Evolutionary conservation across 1,140 invertebrate species (phyloP).

Genomic region (Sitodiplosis mosellana): DNA sequence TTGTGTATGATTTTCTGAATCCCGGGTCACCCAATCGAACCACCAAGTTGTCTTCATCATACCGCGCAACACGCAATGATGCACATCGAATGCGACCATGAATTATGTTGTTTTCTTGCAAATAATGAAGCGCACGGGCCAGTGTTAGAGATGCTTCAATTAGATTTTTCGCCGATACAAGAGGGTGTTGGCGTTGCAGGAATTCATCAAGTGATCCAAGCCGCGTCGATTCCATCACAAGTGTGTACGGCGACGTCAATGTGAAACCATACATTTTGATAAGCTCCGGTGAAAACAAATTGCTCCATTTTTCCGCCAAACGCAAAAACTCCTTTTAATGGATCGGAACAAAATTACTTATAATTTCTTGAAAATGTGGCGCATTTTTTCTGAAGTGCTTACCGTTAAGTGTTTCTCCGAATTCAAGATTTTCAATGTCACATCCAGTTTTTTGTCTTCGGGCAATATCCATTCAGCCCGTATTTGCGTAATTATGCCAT

Average conservation of each 20-base stretch:
- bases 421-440: constrained; percentile 57
- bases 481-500: constrained; percentile 39
- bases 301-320: constrained; percentile 51
- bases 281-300: constrained; percentile 50
- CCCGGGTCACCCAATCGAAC: constrained; percentile 69
- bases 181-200: constrained; percentile 28
- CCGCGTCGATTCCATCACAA: constrained; percentile 62
- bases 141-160: constrained; percentile 58
- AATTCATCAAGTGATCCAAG: constrained; percentile 61
- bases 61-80: constrained; percentile 50
- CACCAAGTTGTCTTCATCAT: constrained; percentile 35
- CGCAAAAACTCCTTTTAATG: constrained; percentile 51
- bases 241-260: constrained; percentile 48
- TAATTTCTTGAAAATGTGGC: too few species aligned
- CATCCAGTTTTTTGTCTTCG: constrained; percentile 48
- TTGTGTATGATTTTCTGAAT: constrained; percentile 30
- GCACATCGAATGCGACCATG: constrained; percentile 74
- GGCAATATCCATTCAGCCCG: constrained; percentile 40
- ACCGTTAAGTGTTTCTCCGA: constrained; percentile 39
- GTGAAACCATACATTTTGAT: constrained; percentile 60
- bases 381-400: too few species aligned
- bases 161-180: constrained; percentile 47
- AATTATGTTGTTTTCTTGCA: constrained; percentile 54
- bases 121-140: constrained; percentile 44
- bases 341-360: constrained; percentile 4